Conservation (phyloP, 2,113 vertebrate genomes). For the Ptyas mucosa region DNA sequence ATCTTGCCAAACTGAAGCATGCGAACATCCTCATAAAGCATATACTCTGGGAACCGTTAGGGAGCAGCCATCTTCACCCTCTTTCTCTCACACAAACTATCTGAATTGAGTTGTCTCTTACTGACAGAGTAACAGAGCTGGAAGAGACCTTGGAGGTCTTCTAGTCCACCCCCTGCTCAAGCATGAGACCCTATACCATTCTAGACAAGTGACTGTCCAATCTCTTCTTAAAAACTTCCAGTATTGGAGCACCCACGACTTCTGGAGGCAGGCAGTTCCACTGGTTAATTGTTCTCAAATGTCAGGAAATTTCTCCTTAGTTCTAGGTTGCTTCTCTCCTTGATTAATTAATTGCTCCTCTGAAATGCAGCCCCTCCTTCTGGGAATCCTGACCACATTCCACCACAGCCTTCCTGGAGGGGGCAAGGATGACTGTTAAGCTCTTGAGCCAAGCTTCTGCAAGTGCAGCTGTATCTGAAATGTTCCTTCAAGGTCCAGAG, state of each 20-base stretch:
- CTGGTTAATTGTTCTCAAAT: background rate
- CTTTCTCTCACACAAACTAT: too few relatives aligned
- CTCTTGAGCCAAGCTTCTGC: background rate
- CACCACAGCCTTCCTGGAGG: background rate
- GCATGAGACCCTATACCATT: too few relatives aligned
- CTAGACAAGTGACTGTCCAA: background rate
- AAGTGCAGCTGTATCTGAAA: background rate
- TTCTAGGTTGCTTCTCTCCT: background rate
- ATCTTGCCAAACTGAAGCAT: too few relatives aligned
- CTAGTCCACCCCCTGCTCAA: too few relatives aligned
- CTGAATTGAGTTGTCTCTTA: too few relatives aligned
- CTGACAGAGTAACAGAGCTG: too few relatives aligned
- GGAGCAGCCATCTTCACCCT: too few relatives aligned
- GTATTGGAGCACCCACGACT: background rate
- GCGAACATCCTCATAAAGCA: too few relatives aligned
- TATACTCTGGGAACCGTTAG: too few relatives aligned
- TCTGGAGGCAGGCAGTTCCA: background rate
- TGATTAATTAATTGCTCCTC: background rate
- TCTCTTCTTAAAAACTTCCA: background rate
- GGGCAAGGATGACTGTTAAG: background rate
- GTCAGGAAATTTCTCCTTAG: background rate
- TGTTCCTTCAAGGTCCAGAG: background rate
- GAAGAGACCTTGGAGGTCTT: too few relatives aligned
- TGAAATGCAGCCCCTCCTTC: background rate
- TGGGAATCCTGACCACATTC: background rate